Evolutionary conservation across 2,888 invertebrate genomes (phyloP).

Genomic region (Iselma pallidipennis): DNA sequence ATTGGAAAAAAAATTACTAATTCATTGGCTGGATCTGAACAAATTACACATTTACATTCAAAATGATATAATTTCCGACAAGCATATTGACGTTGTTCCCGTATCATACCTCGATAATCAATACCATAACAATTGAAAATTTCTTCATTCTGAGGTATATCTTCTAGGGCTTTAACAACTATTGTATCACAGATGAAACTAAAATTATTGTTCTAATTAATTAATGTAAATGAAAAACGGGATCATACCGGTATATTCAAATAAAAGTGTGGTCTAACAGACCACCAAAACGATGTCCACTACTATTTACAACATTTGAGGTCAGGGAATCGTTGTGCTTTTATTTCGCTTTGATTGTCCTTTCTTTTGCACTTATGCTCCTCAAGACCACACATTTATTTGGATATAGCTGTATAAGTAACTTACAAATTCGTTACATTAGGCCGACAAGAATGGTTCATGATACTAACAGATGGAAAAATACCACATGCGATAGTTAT

Average conservation of each 20-base stretch:
- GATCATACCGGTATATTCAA: too few species aligned
- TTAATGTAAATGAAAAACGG: not conserved
- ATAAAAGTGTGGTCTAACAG: too few species aligned
- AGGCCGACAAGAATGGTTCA: slow-evolving; percentile 92
- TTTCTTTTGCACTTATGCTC: too few species aligned
- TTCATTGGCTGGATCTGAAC: slow-evolving; percentile 57
- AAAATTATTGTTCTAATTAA: slow-evolving; percentile 31
- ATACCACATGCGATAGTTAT: slow-evolving; percentile 71
- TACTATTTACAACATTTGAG: too few species aligned
- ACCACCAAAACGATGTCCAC: too few species aligned
- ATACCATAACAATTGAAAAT: slow-evolving; percentile 87
- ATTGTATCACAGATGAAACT: slow-evolving; percentile 72
- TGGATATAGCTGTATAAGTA: too few species aligned
- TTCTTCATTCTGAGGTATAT: slow-evolving; percentile 69
- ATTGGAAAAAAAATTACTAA: slow-evolving; percentile 36
- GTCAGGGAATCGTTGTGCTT: too few species aligned
- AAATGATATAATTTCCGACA: slow-evolving; percentile 78
- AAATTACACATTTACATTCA: slow-evolving; percentile 74
- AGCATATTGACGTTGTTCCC: slow-evolving; percentile 63
- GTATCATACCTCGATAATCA: slow-evolving; percentile 68
- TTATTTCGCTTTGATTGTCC: too few species aligned
- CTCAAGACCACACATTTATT: too few species aligned
- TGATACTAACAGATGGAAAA: slow-evolving; percentile 83
- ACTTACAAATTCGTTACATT: slow-evolving; percentile 74
- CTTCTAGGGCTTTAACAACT: slow-evolving; percentile 69